A percentile compares a stretch with the other conserved stretches of the same genome.
Evolutionary conservation across 2,113 vertebrate species (phyloP).

Genomic region (Ptychochromis oligacanthus): DNA sequence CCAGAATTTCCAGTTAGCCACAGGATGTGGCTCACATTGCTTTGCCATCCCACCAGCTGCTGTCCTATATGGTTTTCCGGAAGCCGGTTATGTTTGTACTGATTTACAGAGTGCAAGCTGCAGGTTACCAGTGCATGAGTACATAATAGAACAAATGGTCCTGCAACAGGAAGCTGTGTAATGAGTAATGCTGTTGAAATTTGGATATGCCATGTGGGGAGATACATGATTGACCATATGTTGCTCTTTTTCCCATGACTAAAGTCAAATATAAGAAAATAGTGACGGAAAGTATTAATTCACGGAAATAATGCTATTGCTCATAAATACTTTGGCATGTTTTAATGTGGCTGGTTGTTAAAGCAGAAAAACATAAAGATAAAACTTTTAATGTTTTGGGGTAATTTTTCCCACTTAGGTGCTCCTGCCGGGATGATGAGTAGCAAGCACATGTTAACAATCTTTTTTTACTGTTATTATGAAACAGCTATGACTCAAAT

Average conservation of each 20-base stretch:
- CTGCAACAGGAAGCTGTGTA: constrained; percentile 21
- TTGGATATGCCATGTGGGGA: neutral
- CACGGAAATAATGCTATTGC: neutral
- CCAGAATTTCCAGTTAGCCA: constrained; percentile 69
- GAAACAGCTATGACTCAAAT: constrained; percentile 10
- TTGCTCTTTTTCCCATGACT: neutral
- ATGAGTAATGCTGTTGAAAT: neutral
- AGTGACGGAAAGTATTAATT: neutral
- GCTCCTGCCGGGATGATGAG: constrained; percentile 1
- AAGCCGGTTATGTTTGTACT: constrained; percentile 50
- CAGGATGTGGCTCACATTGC: constrained; percentile 69
- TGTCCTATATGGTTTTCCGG: constrained; percentile 58
- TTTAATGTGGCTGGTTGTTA: neutral
- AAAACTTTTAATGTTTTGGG: neutral
- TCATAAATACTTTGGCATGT: neutral
- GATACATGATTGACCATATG: constrained; percentile 7
- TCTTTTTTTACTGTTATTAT: constrained; percentile 26
- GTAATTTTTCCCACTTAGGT: neutral
- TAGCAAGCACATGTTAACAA: constrained; percentile 2
- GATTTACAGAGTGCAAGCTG: constrained; percentile 59
- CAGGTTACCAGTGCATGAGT: constrained; percentile 36
- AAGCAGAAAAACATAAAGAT: neutral
- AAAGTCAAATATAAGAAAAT: neutral
- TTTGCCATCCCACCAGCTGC: constrained; percentile 30
- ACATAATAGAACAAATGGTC: constrained; percentile 35